Evolutionary conservation across 2,888 invertebrate species (phyloP).

Genomic region (Ormia ochracea): DNA sequence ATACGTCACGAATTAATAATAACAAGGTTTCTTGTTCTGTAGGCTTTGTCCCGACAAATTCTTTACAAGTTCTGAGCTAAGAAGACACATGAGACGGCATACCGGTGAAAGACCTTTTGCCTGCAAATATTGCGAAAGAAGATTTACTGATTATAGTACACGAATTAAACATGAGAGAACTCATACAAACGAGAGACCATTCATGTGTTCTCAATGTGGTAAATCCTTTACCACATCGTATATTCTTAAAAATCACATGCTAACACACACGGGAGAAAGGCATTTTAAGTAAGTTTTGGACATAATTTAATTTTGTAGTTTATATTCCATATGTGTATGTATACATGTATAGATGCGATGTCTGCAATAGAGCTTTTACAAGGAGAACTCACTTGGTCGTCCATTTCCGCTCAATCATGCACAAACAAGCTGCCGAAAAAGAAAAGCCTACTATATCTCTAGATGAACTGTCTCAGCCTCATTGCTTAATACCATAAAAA

Average conservation of each 20-base stretch:
- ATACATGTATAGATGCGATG: conserved; percentile 54
- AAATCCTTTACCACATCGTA: conserved; percentile 72
- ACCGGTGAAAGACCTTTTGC: conserved; percentile 71
- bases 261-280: conserved; percentile 72
- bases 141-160: conserved; percentile 71
- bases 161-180: conserved; percentile 71
- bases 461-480: conserved; percentile 24
- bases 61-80: conserved; percentile 70
- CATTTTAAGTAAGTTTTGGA: conserved; percentile 66
- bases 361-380: conserved; percentile 62
- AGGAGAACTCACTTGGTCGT: conserved; percentile 63
- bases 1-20: neutral
- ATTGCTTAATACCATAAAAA: neutral
- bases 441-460: conserved; percentile 21
- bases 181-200: conserved; percentile 72
- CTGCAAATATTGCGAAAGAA: conserved; percentile 69
- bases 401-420: conserved; percentile 63
- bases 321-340: neutral
- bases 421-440: conserved; percentile 63
- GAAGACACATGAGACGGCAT: conserved; percentile 71
- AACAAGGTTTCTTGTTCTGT: neutral
- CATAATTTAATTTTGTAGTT: neutral
- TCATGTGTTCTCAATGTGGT: conserved; percentile 68
- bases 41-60: conserved; percentile 71
- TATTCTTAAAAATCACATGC: conserved; percentile 72